Conservation (phyloP, 2,797 vertebrate genomes). For the Saxicola maurus region DNA sequence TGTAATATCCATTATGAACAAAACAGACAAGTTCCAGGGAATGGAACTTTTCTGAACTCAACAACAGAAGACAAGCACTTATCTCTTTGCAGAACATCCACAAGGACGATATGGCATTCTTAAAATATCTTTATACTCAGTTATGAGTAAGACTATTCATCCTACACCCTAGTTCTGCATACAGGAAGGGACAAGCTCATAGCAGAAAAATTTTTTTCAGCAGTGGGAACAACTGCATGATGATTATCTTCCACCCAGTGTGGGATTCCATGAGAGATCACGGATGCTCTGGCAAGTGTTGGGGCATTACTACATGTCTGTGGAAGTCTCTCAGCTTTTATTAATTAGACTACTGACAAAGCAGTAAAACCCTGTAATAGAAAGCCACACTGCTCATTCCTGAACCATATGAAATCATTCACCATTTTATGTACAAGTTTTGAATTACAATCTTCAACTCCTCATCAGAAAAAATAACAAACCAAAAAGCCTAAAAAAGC, state of each 20-base stretch:
- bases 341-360: slow-evolving; percentile 28
- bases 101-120: neutral
- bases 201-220: neutral
- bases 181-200: slow-evolving; percentile 33
- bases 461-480: slow-evolving; percentile 55
- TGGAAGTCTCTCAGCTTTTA: slow-evolving; percentile 42
- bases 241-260: neutral
- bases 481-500: slow-evolving; percentile 34
- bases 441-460: slow-evolving; percentile 68
- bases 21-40: neutral
- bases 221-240: slow-evolving; percentile 24
- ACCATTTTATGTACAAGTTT: slow-evolving; percentile 71
- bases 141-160: neutral
- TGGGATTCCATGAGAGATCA: slow-evolving; percentile 1
- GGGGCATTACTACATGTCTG: neutral
- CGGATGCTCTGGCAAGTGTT: neutral
- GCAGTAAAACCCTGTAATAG: neutral
- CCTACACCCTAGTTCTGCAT: neutral
- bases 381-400: slow-evolving; percentile 54
- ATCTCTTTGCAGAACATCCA: neutral
- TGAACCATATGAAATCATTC: slow-evolving; percentile 70
- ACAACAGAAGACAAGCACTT: neutral
- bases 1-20: neutral
- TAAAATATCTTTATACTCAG: neutral
- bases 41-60: neutral